A percentile compares a stretch with the other conserved stretches of the same genome.
These are phyloP conservation scores for Oryzias melastigma DNA, from an alignment of 2,113 vertebrate species.

Conservation along the genomic window DNA sequence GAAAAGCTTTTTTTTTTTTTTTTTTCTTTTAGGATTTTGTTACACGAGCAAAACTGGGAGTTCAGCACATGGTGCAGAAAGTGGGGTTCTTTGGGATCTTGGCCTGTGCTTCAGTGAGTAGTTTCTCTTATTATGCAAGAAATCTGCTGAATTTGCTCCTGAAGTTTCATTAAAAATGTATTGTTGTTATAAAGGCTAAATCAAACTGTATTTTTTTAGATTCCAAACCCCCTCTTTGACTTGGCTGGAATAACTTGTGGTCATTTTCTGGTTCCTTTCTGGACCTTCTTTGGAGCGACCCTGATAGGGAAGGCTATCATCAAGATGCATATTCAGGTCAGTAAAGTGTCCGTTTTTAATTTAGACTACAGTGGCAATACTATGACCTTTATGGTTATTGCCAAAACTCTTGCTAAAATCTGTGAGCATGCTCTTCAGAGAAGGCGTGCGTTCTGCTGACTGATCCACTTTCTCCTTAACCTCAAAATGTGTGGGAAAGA, in stretches of 20 bases:
- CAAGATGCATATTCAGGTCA: conserved; percentile 99
- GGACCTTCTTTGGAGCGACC: conserved; percentile 99
- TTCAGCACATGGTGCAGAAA: conserved; percentile 96
- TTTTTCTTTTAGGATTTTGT: conserved; percentile 84
- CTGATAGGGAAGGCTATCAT: conserved; percentile 97
- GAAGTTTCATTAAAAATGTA: no score
- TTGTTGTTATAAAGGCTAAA: background rate
- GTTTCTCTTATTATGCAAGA: background rate
- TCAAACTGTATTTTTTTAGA: conserved; percentile 72
- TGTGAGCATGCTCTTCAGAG: conserved; percentile 2
- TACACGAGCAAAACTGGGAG: conserved; percentile 89
- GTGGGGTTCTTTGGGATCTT: conserved; percentile 98
- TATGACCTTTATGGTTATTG: conserved; percentile 8
- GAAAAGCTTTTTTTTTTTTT: background rate
- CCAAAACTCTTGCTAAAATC: background rate
- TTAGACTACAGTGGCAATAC: no score
- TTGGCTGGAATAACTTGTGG: conserved; percentile 98
- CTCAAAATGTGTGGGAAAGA: conserved; percentile 46
- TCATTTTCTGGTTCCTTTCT: conserved; percentile 97
- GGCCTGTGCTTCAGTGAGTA: conserved; percentile 95
- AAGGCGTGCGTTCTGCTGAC: conserved; percentile 11
- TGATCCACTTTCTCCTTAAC: conserved; percentile 31
- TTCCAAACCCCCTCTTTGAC: conserved; percentile 97
- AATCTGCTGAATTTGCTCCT: no score
- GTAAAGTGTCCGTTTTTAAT: background rate